Conservation (phyloP, 2,113 vertebrate species). For the Dermatemys mawii region DNA sequence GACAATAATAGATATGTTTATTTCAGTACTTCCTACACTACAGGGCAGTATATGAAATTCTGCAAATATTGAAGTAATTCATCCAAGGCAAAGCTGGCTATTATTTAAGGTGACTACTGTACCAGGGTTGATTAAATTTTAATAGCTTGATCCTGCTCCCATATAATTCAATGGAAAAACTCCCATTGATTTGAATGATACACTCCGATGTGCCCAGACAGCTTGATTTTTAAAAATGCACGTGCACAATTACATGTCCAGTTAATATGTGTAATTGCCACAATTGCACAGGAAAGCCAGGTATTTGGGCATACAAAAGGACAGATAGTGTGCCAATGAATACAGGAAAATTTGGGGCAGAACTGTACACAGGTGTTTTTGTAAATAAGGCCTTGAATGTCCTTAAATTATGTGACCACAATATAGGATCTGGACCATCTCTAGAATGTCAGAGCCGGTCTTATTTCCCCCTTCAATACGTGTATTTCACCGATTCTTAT, state of each 20-base stretch:
- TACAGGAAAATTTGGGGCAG: neutral
- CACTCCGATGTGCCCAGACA: neutral
- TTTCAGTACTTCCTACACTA: neutral
- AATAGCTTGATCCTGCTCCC: neutral
- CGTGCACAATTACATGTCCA: neutral
- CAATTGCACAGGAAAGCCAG: neutral
- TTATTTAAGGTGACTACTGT: neutral
- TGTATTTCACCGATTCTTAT: neutral
- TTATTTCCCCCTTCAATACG: neutral
- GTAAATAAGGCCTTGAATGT: neutral
- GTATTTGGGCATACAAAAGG: neutral
- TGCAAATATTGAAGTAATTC: neutral
- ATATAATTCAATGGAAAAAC: neutral
- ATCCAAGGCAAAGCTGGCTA: neutral
- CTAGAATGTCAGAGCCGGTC: neutral
- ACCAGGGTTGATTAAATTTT: neutral
- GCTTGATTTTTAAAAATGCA: neutral
- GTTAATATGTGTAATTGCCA: neutral
- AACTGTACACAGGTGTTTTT: neutral
- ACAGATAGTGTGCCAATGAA: fast-evolving
- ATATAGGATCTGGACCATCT: neutral
- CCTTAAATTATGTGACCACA: neutral
- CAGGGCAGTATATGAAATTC: neutral
- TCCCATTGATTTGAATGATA: neutral
- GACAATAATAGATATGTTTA: neutral